Percentiles rank a stretch among this genome's conserved stretches.
phyloP scores from a whole-genome alignment of 2,888 invertebrate species.

The Dynastes hyllus region DNA sequence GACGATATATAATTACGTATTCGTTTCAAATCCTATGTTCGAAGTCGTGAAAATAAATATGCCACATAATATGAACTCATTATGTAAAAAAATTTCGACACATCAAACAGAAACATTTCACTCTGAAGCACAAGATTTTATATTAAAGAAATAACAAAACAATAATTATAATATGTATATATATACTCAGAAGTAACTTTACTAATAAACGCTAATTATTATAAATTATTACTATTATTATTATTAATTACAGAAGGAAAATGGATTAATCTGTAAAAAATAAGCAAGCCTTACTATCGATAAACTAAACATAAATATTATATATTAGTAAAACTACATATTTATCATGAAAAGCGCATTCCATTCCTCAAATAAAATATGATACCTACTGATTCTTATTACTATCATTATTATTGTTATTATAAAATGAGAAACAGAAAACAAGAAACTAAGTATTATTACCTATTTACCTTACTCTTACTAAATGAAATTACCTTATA shows the following conservation, averaged over 20 bases:
- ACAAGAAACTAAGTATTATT: slow-evolving; percentile 17
- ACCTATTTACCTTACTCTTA: slow-evolving; percentile 9
- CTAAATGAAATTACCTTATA: background rate
- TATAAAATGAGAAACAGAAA: background rate
- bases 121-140: slow-evolving; percentile 56
- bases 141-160: slow-evolving; percentile 60
- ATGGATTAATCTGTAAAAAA: slow-evolving; percentile 8
- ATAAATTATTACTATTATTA: background rate
- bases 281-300: slow-evolving; percentile 8
- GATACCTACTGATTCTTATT: slow-evolving; percentile 4
- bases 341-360: slow-evolving; percentile 6
- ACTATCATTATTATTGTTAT: slow-evolving; percentile 16
- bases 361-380: slow-evolving; percentile 3
- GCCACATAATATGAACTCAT: slow-evolving; percentile 49
- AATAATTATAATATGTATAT: slow-evolving; percentile 9
- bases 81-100: slow-evolving; percentile 51
- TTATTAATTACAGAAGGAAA: background rate
- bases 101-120: slow-evolving; percentile 54
- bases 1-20: too few species aligned
- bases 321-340: slow-evolving; percentile 2
- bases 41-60: slow-evolving; percentile 1
- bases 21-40: too few species aligned
- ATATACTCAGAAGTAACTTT: background rate
- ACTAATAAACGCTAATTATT: slow-evolving; percentile 15
- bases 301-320: slow-evolving; percentile 2